A percentile compares a stretch with the other conserved stretches of the same genome.
Evolutionary conservation across 2,113 vertebrate species (phyloP).

Genomic region (Takifugu bimaculatus): DNA sequence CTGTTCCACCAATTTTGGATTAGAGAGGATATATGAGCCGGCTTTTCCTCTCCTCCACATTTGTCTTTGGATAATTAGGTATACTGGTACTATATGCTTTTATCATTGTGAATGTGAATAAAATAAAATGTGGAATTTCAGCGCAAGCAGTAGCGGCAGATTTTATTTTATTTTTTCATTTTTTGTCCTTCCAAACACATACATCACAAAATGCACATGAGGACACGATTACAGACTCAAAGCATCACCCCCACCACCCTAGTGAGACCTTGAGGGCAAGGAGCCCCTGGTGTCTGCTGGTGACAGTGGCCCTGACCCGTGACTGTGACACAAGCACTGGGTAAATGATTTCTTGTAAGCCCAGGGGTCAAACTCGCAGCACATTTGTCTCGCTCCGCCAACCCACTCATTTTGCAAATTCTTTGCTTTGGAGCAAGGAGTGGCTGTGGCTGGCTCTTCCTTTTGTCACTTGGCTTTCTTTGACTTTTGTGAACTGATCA

Average conservation of each 20-base stretch:
- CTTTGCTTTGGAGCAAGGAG: background rate
- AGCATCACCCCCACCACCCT: constrained; percentile 5
- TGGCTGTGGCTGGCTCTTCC: too few relatives aligned
- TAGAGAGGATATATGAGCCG: too few relatives aligned
- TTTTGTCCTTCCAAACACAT: constrained; percentile 2
- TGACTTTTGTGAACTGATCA: too few relatives aligned
- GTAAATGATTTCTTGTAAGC: constrained; percentile 57
- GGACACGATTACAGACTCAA: constrained; percentile 8
- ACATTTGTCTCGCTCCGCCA: constrained; percentile 47
- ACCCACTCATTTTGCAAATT: background rate
- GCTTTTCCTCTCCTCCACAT: too few relatives aligned
- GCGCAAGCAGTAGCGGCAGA: too few relatives aligned
- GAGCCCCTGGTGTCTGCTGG: constrained; percentile 24
- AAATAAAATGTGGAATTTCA: too few relatives aligned
- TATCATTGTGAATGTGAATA: too few relatives aligned
- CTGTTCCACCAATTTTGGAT: too few relatives aligned
- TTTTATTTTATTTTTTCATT: background rate
- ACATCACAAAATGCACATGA: constrained; percentile 2
- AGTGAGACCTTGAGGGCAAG: constrained; percentile 33
- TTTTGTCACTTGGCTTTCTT: too few relatives aligned
- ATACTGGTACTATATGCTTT: too few relatives aligned
- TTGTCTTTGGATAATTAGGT: too few relatives aligned
- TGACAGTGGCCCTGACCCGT: constrained; percentile 49
- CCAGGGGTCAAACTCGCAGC: constrained; percentile 58
- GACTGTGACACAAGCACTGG: constrained; percentile 63